A percentile compares a stretch with the other conserved stretches of the same genome.
phyloP scores from a whole-genome alignment of 2,888 invertebrate genomes.

The Calliopum simillimum region DNA sequence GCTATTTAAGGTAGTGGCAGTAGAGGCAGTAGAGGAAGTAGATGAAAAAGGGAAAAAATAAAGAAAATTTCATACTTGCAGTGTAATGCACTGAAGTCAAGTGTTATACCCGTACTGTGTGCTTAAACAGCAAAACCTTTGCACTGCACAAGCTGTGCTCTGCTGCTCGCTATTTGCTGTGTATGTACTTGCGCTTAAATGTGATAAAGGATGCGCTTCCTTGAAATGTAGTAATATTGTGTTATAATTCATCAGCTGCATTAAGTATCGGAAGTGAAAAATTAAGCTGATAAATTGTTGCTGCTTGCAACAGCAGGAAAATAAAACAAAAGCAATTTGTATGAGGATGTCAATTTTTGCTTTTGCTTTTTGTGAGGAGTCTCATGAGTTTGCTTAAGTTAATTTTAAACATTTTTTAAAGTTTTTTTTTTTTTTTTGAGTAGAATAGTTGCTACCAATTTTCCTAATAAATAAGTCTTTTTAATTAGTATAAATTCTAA shows the following conservation, averaged over 20 bases:
- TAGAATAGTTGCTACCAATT: no score
- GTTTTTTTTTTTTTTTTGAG: no score
- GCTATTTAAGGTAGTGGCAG: neutral
- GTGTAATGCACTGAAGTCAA: constrained; percentile 3
- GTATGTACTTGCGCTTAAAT: neutral
- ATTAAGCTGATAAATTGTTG: constrained; percentile 24
- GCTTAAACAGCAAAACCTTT: no score
- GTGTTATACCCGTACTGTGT: neutral
- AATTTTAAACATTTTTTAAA: no score
- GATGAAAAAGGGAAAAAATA: constrained; percentile 4
- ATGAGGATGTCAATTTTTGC: no score
- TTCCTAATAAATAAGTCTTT: no score
- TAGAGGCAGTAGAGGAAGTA: neutral
- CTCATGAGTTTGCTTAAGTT: no score
- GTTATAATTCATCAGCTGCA: constrained; percentile 8
- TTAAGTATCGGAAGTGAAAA: neutral
- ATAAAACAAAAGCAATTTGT: no score
- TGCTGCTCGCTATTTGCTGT: neutral
- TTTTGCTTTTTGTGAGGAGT: no score
- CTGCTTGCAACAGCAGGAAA: neutral
- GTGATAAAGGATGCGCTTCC: neutral
- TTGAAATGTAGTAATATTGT: constrained; percentile 2
- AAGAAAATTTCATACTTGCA: neutral
- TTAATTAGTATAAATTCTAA: no score
- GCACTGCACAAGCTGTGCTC: neutral